Base-by-base conservation (phyloP, 2,888 invertebrate species). In the Morinoia aosen region DNA sequence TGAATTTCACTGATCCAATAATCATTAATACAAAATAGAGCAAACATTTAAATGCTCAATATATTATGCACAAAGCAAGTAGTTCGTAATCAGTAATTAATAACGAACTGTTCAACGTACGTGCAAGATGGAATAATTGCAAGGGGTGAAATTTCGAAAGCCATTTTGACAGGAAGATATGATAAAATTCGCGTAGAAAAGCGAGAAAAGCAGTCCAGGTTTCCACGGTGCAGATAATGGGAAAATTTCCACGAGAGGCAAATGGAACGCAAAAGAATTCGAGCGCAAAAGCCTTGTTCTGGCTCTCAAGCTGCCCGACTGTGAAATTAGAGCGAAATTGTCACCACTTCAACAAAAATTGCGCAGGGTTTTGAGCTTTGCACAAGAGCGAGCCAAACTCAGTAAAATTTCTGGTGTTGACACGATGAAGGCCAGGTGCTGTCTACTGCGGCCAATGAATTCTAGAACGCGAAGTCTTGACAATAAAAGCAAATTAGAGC, bases 231-330 rank as follows among this genome's bases (percentile, higher is more conserved):
- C 76, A 76, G 76, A 76, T 76, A 76, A 76, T 76, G 76, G 76
- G 76, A 76, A 76, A 76, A 76, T 76, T 76, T 76, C 76, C 25
- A 76, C 76, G 76, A 33, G 33, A 76, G 76, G 76, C 76, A 76
- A 76, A 76, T 76, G 76, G 76, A 76, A 76, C 76, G 76, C 76
- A 76, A 76, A 76, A 76, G 76, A 76, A 76, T 76, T 76, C 76
- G 33, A 76, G 76, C 76, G 76, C 19, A 76, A 76, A 76, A 76
- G 76, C 76, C 76, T 76, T 76, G 76, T 76, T 76, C 76, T 25
- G 76, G 76, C 76, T 33, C 76, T 76, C 76, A 76, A 76, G 76
- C 76, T 76, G 76, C 76, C 76, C 76, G 25, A 76, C 76, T 76
- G 76, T 76, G 76, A 76, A 76, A 76, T 76, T 76, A 76, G 76